These are phyloP conservation scores for Clistopyga incitator DNA, from an alignment of 2,888 invertebrate genomes.

Conservation along the genomic window DNA sequence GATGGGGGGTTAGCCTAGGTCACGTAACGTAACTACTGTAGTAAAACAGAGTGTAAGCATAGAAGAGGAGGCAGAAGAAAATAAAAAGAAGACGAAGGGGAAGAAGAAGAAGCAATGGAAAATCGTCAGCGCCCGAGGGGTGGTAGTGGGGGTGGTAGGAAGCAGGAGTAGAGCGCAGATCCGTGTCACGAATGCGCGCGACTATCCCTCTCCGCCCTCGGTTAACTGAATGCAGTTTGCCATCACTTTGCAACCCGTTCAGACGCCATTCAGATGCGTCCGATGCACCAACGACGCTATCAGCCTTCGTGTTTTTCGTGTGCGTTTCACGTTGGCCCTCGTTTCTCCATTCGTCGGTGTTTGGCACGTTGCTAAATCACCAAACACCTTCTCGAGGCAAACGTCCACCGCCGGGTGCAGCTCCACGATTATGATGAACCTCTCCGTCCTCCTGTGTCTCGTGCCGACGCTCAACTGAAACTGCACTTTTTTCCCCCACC, in stretches of 20 bases:
- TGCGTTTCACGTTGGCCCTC: background rate
- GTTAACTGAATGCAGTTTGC: conserved; percentile 80
- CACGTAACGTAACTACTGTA: conserved; percentile 37
- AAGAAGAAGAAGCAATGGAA: conserved; percentile 21
- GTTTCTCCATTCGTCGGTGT: background rate
- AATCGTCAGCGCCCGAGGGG: conserved; percentile 44
- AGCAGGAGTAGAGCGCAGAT: conserved; percentile 72
- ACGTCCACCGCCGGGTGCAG: background rate
- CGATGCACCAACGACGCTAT: conserved; percentile 72
- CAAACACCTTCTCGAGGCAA: background rate
- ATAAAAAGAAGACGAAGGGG: background rate
- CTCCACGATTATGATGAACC: conserved; percentile 8
- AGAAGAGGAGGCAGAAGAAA: background rate
- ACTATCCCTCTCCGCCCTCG: conserved; percentile 73
- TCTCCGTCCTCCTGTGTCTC: conserved; percentile 2
- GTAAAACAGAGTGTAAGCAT: conserved; percentile 9
- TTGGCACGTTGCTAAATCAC: background rate
- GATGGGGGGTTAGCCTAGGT: conserved; percentile 30
- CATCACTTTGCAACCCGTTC: conserved; percentile 81
- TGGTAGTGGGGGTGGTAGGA: conserved; percentile 35
- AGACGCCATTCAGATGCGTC: conserved; percentile 81
- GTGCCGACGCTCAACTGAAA: conserved; percentile 15
- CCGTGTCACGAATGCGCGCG: conserved; percentile 82
- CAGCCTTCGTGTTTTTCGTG: conserved; percentile 14
- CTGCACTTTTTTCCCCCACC: background rate